phyloP scores from a whole-genome alignment of 2,888 invertebrate genomes.

The Euzophera pinguis region DNA sequence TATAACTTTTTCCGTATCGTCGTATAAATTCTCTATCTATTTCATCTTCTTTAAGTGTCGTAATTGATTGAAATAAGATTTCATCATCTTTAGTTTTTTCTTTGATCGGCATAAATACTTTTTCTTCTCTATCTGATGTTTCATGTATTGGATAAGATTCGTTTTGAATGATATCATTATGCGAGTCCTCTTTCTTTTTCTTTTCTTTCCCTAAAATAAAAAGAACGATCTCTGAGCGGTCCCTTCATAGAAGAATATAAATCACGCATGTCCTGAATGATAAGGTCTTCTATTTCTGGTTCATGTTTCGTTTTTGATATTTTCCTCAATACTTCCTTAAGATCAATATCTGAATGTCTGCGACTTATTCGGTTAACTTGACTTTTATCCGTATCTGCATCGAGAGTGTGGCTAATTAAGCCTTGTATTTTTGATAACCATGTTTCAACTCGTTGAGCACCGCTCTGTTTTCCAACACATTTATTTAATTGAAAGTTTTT shows the following conservation, averaged over 20 bases:
- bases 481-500: constrained; percentile 38
- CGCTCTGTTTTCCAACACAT: constrained; percentile 29
- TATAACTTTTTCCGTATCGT: neutral
- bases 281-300: constrained; percentile 14
- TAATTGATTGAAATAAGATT: neutral
- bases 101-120: too few species aligned
- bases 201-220: neutral
- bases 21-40: constrained; percentile 2
- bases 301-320: constrained; percentile 9
- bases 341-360: constrained; percentile 22
- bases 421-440: constrained; percentile 33
- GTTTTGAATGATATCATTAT: neutral
- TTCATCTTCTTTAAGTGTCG: constrained; percentile 6
- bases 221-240: neutral
- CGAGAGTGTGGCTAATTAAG: constrained; percentile 23
- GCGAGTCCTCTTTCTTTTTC: neutral
- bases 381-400: constrained; percentile 15
- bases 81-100: neutral
- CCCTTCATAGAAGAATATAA: neutral
- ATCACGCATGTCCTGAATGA: neutral
- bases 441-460: constrained; percentile 23
- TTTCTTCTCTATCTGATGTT: neutral
- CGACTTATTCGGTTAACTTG: constrained; percentile 7
- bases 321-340: constrained; percentile 18
- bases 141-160: too few species aligned